Evolutionary conservation across 2,113 vertebrate species (phyloP).

Genomic region (Callospermophilus lateralis): DNA sequence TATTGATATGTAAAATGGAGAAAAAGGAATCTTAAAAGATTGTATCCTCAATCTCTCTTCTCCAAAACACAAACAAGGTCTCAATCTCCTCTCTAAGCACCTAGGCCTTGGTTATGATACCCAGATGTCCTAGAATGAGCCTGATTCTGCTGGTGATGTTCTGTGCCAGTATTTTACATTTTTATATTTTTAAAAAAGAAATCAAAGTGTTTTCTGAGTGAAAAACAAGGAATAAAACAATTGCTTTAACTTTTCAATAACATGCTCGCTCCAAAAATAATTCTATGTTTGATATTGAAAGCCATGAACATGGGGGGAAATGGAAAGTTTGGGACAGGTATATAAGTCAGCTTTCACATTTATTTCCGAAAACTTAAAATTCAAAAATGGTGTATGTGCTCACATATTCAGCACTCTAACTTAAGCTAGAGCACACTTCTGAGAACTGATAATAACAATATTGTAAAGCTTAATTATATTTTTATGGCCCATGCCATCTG

Average conservation of each 20-base stretch:
- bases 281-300: slow-evolving; percentile 52
- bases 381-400: background rate
- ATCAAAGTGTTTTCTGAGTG: background rate
- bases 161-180: background rate
- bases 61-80: background rate
- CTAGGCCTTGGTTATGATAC: background rate
- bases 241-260: background rate
- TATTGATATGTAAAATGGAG: slow-evolving; percentile 51
- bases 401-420: background rate
- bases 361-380: slow-evolving; percentile 54
- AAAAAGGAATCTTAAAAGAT: background rate
- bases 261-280: background rate
- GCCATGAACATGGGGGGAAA: background rate
- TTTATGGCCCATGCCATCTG: slow-evolving; percentile 79
- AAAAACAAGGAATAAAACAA: background rate
- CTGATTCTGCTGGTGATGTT: background rate
- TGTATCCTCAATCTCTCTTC: background rate
- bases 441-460: slow-evolving; percentile 68
- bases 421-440: slow-evolving; percentile 49
- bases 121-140: background rate
- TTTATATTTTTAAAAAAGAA: slow-evolving; percentile 15
- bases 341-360: background rate
- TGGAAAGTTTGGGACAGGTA: background rate
- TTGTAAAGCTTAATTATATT: slow-evolving; percentile 72
- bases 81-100: background rate